Base-by-base conservation (phyloP, 2,113 vertebrate species). In the Bettongia penicillata region DNA sequence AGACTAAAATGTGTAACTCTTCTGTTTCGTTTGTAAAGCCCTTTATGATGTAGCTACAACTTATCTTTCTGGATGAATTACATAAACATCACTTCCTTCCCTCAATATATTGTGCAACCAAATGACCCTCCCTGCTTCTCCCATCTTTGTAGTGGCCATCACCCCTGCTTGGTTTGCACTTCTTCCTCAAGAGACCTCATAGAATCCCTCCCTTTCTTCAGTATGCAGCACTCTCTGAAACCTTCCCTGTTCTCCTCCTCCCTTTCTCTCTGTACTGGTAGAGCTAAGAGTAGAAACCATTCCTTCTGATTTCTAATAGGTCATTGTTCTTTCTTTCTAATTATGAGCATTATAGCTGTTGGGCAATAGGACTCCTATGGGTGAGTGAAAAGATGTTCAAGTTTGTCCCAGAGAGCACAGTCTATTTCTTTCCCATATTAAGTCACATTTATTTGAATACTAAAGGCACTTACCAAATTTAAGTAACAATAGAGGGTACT, bases 371-470 rank as follows among this genome's bases (percentile, higher is more conserved):
- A 68, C 10, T 68, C 28, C 55, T 47, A 0, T 43, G 0, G 91
- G 1, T 37, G 10, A 23, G 4, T 96, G 92, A 43, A 31, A 52
- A 19, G 48, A 84, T 77, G 48, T 57, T 51, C 92, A 43, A 48
- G 90, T 50, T 51, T 3, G 22, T 31, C 52, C 57, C 77, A 43
- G 10, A 37, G 61, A 61, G 55, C 53, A 89, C 24, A 55, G 49
- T 19, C 5, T 53, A 51, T 31, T 93, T 84, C 5, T 92, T 49
- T 43, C n/a, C 48, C 24, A 91, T 52, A 89, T 43, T 89, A 47
- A 91, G 61, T 50, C 61, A 84, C 37, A 84, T 84, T 84, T 84
- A 55, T 92, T 77, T 90, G 14, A 84, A 89, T 93, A 93, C 16
- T 52, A 53, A 55, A 91, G 23, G 52, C 10, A 51, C 31, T 93